These are phyloP conservation scores for Sceloporus undulatus DNA, from an alignment of 2,113 vertebrate species.

Conservation along the genomic window DNA sequence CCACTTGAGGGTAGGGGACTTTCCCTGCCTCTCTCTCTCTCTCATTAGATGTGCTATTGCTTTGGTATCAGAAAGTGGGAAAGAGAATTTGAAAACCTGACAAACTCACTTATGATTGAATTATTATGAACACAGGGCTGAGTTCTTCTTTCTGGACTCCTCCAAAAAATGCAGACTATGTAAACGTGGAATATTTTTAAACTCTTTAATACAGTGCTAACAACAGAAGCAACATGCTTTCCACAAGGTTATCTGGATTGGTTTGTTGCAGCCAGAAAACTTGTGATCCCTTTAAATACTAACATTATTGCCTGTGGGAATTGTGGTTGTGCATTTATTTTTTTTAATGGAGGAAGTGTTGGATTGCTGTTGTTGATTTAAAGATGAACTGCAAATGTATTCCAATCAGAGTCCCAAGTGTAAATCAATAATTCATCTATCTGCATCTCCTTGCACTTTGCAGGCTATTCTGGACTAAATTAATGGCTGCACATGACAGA, in stretches of 20 bases:
- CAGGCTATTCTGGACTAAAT: constrained; percentile 68
- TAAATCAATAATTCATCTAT: constrained; percentile 76
- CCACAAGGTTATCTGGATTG: neutral
- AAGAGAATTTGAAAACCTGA: constrained; percentile 23
- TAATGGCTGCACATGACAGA: constrained; percentile 50
- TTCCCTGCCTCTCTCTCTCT: neutral
- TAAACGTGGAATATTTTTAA: constrained; percentile 39
- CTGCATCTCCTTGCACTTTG: constrained; percentile 62
- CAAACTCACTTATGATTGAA: constrained; percentile 24
- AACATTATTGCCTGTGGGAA: constrained; percentile 45
- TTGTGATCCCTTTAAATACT: neutral
- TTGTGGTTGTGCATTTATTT: constrained; percentile 12
- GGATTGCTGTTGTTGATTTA: neutral
- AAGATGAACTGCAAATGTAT: constrained; percentile 63
- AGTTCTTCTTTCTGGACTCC: constrained; percentile 47
- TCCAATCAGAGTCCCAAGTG: constrained; percentile 68
- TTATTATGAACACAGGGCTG: constrained; percentile 34
- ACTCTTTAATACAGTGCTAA: neutral
- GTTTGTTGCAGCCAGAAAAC: neutral
- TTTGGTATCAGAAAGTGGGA: constrained; percentile 22
- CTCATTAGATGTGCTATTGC: constrained; percentile 1
- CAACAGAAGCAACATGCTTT: neutral
- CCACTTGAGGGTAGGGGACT: neutral
- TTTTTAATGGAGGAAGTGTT: constrained; percentile 9
- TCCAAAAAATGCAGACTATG: constrained; percentile 31